These are phyloP conservation scores for Lytechinus pictus DNA, from an alignment of 35 echinoderm and acorn worm genomes.

Conservation along the genomic window DNA sequence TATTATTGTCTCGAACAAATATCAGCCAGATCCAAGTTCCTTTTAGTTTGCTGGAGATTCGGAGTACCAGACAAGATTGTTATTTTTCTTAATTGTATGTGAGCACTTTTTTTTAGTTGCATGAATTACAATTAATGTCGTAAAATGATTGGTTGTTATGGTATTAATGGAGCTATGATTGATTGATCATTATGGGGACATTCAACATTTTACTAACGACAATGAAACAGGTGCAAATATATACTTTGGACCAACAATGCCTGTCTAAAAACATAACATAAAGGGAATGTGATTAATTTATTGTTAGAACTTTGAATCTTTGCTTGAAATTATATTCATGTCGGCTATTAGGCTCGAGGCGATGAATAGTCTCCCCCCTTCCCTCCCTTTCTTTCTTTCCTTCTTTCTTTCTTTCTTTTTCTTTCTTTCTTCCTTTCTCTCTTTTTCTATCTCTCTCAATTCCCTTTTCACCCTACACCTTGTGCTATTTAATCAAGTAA, in stretches of 20 bases:
- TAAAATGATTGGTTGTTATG: no score
- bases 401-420: not conserved
- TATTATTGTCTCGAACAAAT: no score
- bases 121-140: no score
- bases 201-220: not conserved
- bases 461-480: no score
- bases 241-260: not conserved
- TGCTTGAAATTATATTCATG: not conserved
- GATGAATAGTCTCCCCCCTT: not conserved
- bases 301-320: not conserved
- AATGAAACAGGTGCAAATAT: not conserved
- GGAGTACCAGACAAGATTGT: no score
- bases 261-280: not conserved
- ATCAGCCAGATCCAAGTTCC: no score
- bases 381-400: not conserved
- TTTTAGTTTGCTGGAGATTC: no score
- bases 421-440: not conserved
- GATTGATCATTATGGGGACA: not conserved
- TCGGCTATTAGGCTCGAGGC: not conserved
- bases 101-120: no score
- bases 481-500: no score
- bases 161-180: not conserved
- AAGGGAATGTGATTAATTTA: conserved; percentile 10
- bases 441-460: not conserved
- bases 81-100: no score